phyloP scores from a whole-genome alignment of 2,113 vertebrate genomes.

The Indicator maculatus region DNA sequence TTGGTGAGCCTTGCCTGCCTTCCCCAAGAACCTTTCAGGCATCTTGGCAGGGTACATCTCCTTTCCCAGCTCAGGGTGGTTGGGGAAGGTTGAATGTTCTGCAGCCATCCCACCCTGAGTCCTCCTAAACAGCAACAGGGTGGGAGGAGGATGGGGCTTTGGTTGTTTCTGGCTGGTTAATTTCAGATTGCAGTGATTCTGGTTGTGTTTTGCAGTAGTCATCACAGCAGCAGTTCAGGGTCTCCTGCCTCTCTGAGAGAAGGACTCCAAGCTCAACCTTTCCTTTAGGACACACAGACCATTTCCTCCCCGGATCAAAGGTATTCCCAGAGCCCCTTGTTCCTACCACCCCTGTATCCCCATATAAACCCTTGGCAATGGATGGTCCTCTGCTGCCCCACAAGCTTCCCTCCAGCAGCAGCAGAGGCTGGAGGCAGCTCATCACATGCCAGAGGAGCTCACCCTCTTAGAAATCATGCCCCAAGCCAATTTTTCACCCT shows the following conservation, averaged over 20 bases:
- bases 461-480: background rate
- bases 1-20: background rate
- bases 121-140: fast-evolving
- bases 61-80: background rate
- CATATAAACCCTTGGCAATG: background rate
- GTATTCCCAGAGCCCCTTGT: background rate
- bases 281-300: background rate
- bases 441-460: background rate
- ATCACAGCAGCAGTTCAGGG: no score
- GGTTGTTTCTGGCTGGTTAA: background rate
- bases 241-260: background rate
- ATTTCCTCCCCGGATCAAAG: background rate
- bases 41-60: background rate
- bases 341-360: background rate
- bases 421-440: background rate
- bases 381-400: background rate
- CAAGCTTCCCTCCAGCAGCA: background rate
- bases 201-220: background rate
- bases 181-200: background rate
- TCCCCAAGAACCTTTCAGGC: fast-evolving
- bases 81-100: background rate
- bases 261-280: background rate
- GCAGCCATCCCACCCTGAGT: background rate
- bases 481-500: background rate
- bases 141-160: background rate